Conservation (phyloP, 2,888 invertebrate genomes). For the Eristalinus sepulchralis region DNA sequence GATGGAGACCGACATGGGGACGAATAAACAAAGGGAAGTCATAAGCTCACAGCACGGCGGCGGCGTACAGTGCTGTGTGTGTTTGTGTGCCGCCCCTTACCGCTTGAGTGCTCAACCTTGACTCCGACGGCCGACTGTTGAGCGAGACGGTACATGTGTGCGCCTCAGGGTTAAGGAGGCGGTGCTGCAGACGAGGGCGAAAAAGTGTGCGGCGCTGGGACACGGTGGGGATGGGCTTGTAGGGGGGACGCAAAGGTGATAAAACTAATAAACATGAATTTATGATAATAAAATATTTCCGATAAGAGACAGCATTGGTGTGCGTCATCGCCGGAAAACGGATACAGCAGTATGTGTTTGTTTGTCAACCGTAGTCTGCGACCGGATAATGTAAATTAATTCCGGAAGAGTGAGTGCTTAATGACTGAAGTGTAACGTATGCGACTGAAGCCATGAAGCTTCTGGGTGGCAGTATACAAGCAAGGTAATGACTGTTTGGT, state of each 20-base stretch:
- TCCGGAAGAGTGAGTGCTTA: conserved; percentile 51
- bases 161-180: not conserved
- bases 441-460: not conserved
- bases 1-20: not conserved
- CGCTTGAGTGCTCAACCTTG: not conserved
- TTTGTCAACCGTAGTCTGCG: not conserved
- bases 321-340: not conserved
- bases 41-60: not conserved
- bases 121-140: not conserved
- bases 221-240: not conserved
- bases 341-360: conserved; percentile 14
- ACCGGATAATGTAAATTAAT: conserved; percentile 45
- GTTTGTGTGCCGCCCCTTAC: not conserved
- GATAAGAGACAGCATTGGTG: not conserved
- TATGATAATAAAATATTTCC: conserved; percentile 45
- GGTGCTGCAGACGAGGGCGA: not conserved
- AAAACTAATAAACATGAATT: conserved; percentile 44
- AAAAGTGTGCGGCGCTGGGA: not conserved
- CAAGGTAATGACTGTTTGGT: conserved; percentile 1
- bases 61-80: not conserved
- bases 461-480: not conserved
- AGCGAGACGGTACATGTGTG: not conserved
- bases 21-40: conserved; percentile 25
- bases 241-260: conserved; percentile 8
- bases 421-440: conserved; percentile 35